Base-by-base conservation (phyloP, 2,113 vertebrate species). In the Vimba vimba region DNA sequence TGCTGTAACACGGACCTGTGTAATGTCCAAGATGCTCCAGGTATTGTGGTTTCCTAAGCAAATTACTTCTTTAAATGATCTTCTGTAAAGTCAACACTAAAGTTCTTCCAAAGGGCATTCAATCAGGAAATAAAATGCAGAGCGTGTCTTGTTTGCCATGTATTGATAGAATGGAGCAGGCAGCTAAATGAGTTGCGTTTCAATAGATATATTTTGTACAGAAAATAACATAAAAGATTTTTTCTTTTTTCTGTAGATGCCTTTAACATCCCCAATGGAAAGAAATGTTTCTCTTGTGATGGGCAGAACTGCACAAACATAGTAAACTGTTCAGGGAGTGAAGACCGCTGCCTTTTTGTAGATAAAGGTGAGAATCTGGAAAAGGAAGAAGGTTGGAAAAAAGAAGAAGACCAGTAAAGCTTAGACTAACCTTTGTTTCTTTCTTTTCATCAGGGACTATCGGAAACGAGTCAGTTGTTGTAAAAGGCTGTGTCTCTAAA, bases 261-360 rank as follows among this genome's bases (percentile, higher is more conserved):
- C 47, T 55, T 25, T 19, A 2, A 19, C 4, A 5, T 57, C 15
- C 55, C 89, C 47, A 93, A 93, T 86, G 91, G 91, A 13, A 89
- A 60, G 11, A 88, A 83, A 76, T 93, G 92, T 69, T 92, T n/a
- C 25, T 1, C 0, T 9, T 93, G 92, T 50, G 17, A 85, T 4
- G 87, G 68, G 30, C 0, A 50, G 6, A 12, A 8, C 0, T 94
- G 93, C 87, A 81, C 8, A 0, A 17, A 1, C 12, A 88, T 71
- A 36, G 0, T 92, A 0, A 55, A 71, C 36, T 94, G 94, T 25
- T 30, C 57, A 7, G 90, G 90, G 6, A 4, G 47, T 17, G 87
- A 94, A 79, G 81, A 92, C 66, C 2, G 43, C 80, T 94, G 87
- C 39, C 0, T 6, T 5, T 39, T 7, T 43, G 1, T 8, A 43